Percentiles rank a stretch among this genome's conserved stretches.
Evolutionary conservation across 1,140 invertebrate genomes (phyloP).

Genomic region (Aporrectodea caliginosa): DNA sequence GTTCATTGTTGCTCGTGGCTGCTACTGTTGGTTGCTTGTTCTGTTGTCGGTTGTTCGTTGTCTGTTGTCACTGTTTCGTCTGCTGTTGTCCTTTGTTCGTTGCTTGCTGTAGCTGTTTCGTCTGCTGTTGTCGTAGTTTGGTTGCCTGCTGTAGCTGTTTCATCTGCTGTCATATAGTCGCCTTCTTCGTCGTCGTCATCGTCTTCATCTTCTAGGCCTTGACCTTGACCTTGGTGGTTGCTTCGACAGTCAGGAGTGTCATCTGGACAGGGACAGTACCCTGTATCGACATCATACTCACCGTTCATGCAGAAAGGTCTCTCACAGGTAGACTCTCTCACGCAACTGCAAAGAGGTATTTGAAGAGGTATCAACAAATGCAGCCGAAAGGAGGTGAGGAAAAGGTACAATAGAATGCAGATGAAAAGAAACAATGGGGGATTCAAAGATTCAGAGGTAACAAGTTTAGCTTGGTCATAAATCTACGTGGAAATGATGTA

Average conservation of each 20-base stretch:
- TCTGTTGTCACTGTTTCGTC: neutral
- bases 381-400: neutral
- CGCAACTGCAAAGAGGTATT: neutral
- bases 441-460: neutral
- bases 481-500: neutral
- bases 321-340: neutral
- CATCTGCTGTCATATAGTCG: neutral
- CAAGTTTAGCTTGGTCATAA: neutral
- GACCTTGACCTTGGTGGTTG: conserved; percentile 1
- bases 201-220: neutral
- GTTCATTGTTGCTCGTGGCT: neutral
- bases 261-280: neutral
- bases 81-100: neutral
- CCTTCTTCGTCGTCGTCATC: neutral
- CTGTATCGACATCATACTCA: neutral
- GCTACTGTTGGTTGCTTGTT: neutral
- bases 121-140: neutral
- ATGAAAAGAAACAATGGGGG: neutral
- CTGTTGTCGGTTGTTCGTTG: neutral
- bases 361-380: neutral
- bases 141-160: neutral
- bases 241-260: neutral
- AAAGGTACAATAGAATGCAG: neutral
- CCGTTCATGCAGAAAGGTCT: neutral
- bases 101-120: neutral